These are phyloP conservation scores for Lordiphosa fenestrarum DNA, from an alignment of 2,888 invertebrate genomes.

Conservation along the genomic window DNA sequence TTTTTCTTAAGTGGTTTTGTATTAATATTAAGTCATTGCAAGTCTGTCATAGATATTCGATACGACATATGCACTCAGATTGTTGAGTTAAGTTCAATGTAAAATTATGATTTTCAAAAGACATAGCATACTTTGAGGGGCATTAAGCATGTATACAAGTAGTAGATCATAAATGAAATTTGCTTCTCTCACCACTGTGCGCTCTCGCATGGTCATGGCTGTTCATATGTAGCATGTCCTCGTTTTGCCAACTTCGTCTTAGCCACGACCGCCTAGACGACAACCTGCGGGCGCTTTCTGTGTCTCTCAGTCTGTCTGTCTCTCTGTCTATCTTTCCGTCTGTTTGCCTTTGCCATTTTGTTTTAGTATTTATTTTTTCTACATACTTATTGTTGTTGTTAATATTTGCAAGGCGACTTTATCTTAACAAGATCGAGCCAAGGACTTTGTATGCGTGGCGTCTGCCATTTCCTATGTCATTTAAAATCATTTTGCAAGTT, in stretches of 20 bases:
- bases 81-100: too few species aligned
- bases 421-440: conserved; percentile 56
- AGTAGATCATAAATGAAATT: too few species aligned
- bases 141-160: too few species aligned
- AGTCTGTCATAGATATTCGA: too few species aligned
- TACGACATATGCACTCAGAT: too few species aligned
- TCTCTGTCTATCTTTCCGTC: neutral
- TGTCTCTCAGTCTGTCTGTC: too few species aligned
- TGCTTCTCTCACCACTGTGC: conserved; percentile 13
- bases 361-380: conserved; percentile 36
- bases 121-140: too few species aligned
- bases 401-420: conserved; percentile 46
- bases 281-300: conserved; percentile 33
- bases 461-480: conserved; percentile 39
- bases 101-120: too few species aligned
- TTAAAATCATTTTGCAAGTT: conserved; percentile 55
- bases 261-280: conserved; percentile 36
- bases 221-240: conserved; percentile 26
- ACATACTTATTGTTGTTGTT: conserved; percentile 28
- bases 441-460: conserved; percentile 17
- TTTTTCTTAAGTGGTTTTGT: too few species aligned
- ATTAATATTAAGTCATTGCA: too few species aligned
- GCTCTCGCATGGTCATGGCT: conserved; percentile 30
- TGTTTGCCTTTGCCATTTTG: conserved; percentile 29
- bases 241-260: conserved; percentile 27